phyloP scores from a whole-genome alignment of 2,797 vertebrate species.

The Neosalanx taihuensis region DNA sequence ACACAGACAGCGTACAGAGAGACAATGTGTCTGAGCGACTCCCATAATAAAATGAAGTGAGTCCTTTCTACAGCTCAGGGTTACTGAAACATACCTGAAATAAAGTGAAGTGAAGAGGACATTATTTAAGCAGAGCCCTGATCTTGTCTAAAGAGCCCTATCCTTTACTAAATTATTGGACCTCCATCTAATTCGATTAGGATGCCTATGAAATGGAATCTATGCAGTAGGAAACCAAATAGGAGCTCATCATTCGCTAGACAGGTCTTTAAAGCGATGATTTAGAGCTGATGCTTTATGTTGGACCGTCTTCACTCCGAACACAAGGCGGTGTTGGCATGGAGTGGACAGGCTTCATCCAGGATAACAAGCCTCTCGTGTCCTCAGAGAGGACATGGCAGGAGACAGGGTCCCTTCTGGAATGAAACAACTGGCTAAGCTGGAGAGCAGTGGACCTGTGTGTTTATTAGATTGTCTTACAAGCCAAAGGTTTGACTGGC shows the following conservation, averaged over 20 bases:
- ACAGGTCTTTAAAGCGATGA: neutral
- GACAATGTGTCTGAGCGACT: neutral
- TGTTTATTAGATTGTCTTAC: constrained; percentile 28
- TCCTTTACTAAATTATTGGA: neutral
- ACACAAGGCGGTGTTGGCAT: neutral
- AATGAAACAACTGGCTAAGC: constrained; percentile 44
- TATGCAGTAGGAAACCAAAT: neutral
- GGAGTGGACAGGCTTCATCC: constrained; percentile 28
- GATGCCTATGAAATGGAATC: neutral
- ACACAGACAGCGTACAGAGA: too few relatives aligned
- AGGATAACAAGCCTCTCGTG: constrained; percentile 50
- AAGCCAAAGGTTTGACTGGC: neutral
- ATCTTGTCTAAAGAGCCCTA: neutral
- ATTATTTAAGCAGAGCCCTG: neutral
- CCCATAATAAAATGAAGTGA: neutral
- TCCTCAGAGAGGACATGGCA: constrained; percentile 47
- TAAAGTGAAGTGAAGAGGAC: too few relatives aligned
- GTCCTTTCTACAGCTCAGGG: too few relatives aligned
- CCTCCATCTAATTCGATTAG: constrained; percentile 1
- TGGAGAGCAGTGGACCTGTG: constrained; percentile 14
- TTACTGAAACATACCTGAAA: too few relatives aligned
- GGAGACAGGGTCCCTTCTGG: constrained; percentile 44
- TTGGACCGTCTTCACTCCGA: constrained; percentile 11
- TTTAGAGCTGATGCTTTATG: neutral
- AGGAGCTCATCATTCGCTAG: neutral